These are phyloP conservation scores for Turnix velox DNA, from an alignment of 2,113 vertebrate species.

Conservation along the genomic window DNA sequence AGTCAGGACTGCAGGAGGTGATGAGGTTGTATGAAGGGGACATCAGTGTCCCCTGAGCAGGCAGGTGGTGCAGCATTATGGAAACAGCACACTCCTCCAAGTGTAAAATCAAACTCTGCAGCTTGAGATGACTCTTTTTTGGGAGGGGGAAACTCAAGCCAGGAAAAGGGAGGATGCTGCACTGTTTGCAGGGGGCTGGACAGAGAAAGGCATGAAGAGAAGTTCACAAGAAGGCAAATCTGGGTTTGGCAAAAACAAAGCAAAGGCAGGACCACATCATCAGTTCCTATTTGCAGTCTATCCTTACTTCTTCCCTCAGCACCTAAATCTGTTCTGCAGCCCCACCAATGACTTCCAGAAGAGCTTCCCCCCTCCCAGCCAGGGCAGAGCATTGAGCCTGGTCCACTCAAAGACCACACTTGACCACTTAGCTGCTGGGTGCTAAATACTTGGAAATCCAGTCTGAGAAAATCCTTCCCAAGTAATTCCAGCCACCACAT, in stretches of 20 bases:
- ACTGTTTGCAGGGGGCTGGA: not conserved
- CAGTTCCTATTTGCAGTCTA: accelerated
- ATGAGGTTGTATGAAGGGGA: accelerated
- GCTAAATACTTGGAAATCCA: not conserved
- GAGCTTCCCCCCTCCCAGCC: not conserved
- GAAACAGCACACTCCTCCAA: not conserved
- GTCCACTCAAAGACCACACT: not conserved
- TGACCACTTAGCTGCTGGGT: accelerated
- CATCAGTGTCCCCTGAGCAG: not conserved
- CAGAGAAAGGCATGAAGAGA: not conserved
- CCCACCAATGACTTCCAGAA: not conserved
- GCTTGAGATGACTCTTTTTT: not conserved
- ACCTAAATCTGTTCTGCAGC: not conserved
- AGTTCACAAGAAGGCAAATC: not conserved
- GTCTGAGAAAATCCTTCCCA: not conserved
- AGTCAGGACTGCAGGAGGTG: not conserved
- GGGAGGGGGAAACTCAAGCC: not conserved
- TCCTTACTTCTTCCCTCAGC: not conserved
- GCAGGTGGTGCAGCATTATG: not conserved
- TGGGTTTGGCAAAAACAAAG: not conserved
- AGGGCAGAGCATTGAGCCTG: not conserved
- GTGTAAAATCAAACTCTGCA: not conserved
- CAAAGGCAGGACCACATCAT: not conserved
- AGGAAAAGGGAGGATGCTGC: not conserved
- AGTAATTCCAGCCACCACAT: not conserved